phyloP scores from a whole-genome alignment of 92 coral and sea anemone genomes.

The Paragorgia papillata region DNA sequence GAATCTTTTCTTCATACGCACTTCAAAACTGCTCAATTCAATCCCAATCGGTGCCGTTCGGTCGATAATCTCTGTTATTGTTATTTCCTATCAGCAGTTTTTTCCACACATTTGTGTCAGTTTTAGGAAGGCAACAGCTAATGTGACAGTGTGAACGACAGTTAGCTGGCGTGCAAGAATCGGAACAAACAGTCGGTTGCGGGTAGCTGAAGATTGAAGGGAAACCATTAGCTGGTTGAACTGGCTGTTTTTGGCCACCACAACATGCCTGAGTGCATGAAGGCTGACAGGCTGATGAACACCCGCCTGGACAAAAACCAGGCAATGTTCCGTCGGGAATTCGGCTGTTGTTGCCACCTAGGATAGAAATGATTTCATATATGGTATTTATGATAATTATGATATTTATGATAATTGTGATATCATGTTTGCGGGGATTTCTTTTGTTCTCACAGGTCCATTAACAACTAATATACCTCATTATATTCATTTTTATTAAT shows the following conservation, averaged over 20 bases:
- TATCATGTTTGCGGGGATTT: too few species aligned
- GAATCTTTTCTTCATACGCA: too few species aligned
- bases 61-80: too few species aligned
- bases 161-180: slow-evolving; percentile 13
- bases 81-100: too few species aligned
- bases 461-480: too few species aligned
- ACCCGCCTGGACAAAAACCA: background rate
- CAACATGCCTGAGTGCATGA: slow-evolving; percentile 5
- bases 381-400: too few species aligned
- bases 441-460: too few species aligned
- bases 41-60: too few species aligned
- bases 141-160: slow-evolving; percentile 29
- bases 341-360: slow-evolving; percentile 4
- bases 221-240: background rate
- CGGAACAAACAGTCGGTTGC: background rate
- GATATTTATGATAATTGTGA: too few species aligned
- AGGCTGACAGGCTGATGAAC: slow-evolving; percentile 21
- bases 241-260: background rate
- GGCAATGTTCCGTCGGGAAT: background rate
- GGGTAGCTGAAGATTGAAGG: background rate
- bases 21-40: too few species aligned
- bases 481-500: too few species aligned
- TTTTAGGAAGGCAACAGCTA: slow-evolving; percentile 13
- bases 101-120: too few species aligned
- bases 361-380: background rate